Evolutionary conservation across 2,888 invertebrate genomes (phyloP).

Genomic region (Thymelicus sylvestris): DNA sequence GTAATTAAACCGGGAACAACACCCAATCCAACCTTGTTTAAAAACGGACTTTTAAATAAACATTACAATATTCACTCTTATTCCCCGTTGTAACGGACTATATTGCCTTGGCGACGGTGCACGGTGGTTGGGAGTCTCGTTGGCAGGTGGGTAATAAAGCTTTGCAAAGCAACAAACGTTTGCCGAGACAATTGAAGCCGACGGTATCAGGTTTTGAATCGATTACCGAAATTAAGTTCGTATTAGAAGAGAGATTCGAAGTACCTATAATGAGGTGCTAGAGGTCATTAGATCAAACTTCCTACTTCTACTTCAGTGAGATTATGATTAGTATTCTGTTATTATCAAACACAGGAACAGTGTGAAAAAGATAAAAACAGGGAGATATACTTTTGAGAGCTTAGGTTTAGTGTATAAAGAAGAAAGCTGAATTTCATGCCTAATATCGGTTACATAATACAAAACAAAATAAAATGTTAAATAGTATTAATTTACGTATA

Average conservation of each 20-base stretch:
- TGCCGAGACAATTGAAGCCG: conserved; percentile 4
- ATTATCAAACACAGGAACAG: no score
- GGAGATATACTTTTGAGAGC: no score
- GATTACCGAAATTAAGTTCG: conserved; percentile 6
- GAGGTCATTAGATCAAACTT: no score
- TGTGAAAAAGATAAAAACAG: no score
- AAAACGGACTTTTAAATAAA: conserved; percentile 11
- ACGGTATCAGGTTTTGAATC: neutral
- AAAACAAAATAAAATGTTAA: no score
- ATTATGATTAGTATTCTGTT: no score
- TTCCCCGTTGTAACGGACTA: neutral
- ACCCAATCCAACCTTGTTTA: conserved; percentile 7
- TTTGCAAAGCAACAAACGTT: conserved; percentile 11
- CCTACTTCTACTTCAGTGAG: no score
- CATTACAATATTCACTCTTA: conserved; percentile 6
- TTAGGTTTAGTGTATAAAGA: no score
- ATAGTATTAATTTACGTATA: no score
- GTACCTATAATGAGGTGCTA: no score
- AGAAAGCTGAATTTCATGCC: no score
- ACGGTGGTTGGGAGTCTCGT: neutral
- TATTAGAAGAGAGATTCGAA: neutral
- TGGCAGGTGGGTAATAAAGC: conserved; percentile 22
- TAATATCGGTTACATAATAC: no score
- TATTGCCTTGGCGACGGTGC: neutral
- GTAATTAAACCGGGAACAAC: conserved; percentile 31